Percentiles rank a stretch among this genome's conserved stretches.
These are phyloP conservation scores for Onychomys leucogaster DNA, from an alignment of 2,797 vertebrate species.

Conservation along the genomic window DNA sequence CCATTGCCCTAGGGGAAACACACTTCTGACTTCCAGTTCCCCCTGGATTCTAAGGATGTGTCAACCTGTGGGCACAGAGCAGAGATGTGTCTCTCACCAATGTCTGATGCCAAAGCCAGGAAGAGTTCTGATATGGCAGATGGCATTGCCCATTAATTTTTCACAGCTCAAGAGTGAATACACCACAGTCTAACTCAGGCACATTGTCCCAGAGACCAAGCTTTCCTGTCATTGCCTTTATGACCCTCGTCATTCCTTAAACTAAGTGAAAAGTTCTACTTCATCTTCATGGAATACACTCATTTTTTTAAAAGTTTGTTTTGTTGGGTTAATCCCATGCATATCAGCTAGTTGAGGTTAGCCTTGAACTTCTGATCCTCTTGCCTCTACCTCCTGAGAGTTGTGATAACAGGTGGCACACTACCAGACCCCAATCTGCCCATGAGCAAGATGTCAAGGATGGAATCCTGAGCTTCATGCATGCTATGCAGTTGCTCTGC, in stretches of 20 bases:
- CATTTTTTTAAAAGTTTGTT: background rate
- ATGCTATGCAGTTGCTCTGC: background rate
- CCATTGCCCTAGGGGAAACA: background rate
- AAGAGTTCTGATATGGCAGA: constrained; percentile 8
- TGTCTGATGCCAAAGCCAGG: constrained; percentile 1
- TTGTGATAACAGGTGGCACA: background rate
- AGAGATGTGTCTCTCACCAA: background rate
- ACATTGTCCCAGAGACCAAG: constrained; percentile 42
- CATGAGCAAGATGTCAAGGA: too few species aligned
- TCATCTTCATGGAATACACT: background rate
- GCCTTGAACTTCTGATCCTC: background rate
- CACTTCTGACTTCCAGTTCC: background rate
- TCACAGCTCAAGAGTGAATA: background rate
- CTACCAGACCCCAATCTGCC: background rate
- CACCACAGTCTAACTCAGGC: background rate
- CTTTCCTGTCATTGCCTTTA: constrained; percentile 14
- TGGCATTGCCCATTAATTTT: background rate
- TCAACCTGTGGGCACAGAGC: background rate
- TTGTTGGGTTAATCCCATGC: background rate
- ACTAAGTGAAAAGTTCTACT: background rate
- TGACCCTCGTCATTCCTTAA: constrained; percentile 36
- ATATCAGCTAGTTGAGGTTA: background rate
- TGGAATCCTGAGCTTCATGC: background rate
- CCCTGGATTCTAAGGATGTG: background rate
- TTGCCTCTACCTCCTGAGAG: background rate